phyloP scores from a whole-genome alignment of 2,113 vertebrate species.

The Melanerpes formicivorus region DNA sequence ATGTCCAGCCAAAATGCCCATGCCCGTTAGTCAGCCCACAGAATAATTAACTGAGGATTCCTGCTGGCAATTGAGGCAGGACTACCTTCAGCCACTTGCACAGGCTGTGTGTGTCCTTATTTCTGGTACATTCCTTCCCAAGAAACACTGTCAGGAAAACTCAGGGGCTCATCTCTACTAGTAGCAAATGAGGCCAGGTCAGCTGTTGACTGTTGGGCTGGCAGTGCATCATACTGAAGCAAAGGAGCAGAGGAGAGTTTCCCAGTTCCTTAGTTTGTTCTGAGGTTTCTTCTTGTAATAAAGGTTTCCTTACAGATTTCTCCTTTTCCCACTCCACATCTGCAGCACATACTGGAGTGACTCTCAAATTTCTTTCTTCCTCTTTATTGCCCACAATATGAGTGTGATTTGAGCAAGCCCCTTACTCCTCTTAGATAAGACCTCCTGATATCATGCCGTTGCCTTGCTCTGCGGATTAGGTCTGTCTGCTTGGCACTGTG shows the following conservation, averaged over 20 bases:
- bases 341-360: neutral
- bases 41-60: neutral
- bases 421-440: neutral
- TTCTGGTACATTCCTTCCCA: neutral
- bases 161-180: neutral
- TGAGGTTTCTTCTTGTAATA: neutral
- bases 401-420: neutral
- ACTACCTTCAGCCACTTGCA: neutral
- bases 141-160: neutral
- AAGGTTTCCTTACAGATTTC: neutral
- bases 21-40: neutral
- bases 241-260: neutral
- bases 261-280: neutral
- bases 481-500: neutral
- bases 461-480: neutral
- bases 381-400: neutral
- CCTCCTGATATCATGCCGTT: neutral
- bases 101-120: rapidly evolving
- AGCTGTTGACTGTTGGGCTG: neutral
- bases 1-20: neutral
- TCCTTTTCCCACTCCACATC: neutral
- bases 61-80: neutral
- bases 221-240: neutral
- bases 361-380: neutral
- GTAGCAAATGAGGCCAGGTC: neutral